A percentile compares a stretch with the other conserved stretches of the same genome.
Evolutionary conservation across 2,888 invertebrate genomes (phyloP).

Genomic region (Macropis europaea): DNA sequence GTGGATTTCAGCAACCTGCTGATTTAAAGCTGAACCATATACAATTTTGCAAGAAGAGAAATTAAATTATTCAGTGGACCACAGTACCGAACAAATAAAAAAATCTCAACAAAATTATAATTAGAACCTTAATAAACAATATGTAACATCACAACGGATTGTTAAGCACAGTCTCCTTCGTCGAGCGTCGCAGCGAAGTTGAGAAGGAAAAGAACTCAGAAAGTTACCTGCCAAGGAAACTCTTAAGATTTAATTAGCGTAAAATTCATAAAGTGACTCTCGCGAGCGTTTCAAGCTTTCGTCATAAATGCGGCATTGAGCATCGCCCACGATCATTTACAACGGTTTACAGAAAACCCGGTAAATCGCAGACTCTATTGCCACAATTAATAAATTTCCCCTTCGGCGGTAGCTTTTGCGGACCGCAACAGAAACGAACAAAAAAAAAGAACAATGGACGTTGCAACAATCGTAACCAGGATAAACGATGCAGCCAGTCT

Average conservation of each 20-base stretch:
- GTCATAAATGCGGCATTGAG: not conserved
- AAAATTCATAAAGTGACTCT: constrained; percentile 10
- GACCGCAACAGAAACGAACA: not conserved
- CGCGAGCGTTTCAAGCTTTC: not conserved
- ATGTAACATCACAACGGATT: no score
- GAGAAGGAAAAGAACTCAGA: not conserved
- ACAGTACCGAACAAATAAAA: not conserved
- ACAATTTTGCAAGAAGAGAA: no score
- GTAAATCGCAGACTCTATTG: not conserved
- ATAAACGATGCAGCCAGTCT: constrained; percentile 16
- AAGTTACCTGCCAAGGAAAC: not conserved
- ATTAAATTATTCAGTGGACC: not conserved
- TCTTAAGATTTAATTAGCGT: constrained; percentile 22
- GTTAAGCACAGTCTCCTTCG: not conserved
- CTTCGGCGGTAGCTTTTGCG: not conserved
- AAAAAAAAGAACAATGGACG: not conserved
- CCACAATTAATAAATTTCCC: constrained; percentile 25
- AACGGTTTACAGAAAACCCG: constrained; percentile 16
- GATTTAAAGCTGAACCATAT: no score
- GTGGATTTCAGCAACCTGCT: no score
- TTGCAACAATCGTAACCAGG: not conserved
- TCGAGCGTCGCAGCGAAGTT: not conserved
- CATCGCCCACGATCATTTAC: not conserved
- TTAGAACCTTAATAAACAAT: no score
- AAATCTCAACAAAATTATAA: not conserved